These are phyloP conservation scores for Clistopyga incitator DNA, from an alignment of 2,888 invertebrate species.

Conservation along the genomic window DNA sequence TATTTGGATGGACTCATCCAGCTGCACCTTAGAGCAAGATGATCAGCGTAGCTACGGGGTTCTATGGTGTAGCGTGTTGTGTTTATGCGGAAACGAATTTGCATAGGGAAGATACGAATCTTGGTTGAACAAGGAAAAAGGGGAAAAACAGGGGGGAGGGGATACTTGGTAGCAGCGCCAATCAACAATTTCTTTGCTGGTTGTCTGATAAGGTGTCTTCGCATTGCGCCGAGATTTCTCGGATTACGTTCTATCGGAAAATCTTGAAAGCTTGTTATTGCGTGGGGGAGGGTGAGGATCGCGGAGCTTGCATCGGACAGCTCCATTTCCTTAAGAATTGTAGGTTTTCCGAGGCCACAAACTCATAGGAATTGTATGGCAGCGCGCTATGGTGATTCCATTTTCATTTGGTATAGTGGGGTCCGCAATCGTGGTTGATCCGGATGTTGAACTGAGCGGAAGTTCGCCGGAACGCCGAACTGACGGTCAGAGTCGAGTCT, in stretches of 20 bases:
- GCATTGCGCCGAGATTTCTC: slow-evolving; percentile 41
- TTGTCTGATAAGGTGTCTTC: slow-evolving; percentile 7
- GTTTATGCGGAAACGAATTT: slow-evolving; percentile 33
- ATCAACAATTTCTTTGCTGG: neutral
- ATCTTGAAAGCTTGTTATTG: slow-evolving; percentile 70
- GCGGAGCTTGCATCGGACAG: slow-evolving; percentile 74
- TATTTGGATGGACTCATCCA: neutral
- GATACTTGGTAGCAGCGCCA: neutral
- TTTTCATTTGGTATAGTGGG: slow-evolving; percentile 1
- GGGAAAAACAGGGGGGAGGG: neutral
- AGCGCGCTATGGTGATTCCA: neutral
- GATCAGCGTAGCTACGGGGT: neutral
- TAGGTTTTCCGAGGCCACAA: neutral
- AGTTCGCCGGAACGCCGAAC: neutral
- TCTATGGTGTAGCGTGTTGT: neutral
- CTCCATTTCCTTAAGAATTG: slow-evolving; percentile 74
- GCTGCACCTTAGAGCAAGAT: neutral
- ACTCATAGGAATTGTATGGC: neutral
- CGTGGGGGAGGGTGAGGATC: slow-evolving; percentile 23
- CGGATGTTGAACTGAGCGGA: neutral
- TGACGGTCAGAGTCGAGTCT: slow-evolving; percentile 2
- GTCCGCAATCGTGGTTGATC: neutral
- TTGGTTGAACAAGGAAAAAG: slow-evolving; percentile 10
- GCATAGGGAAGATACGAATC: slow-evolving; percentile 37
- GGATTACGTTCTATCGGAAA: slow-evolving; percentile 76